Conservation (phyloP, 1,140 invertebrate genomes). For the Epicauta chinensis region DNA sequence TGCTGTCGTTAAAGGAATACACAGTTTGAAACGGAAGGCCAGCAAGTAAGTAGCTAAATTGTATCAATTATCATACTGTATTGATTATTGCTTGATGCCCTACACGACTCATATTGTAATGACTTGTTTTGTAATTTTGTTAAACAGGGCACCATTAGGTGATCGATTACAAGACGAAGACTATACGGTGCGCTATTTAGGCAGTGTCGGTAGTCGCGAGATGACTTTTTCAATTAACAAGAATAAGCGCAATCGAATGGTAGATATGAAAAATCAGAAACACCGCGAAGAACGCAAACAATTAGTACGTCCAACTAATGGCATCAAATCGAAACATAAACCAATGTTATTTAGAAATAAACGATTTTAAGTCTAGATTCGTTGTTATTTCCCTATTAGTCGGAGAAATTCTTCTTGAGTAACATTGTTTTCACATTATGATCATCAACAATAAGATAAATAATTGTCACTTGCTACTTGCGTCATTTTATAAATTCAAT, state of each 20-base stretch:
- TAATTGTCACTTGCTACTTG: too few species aligned
- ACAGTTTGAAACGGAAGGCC: slow-evolving; percentile 46
- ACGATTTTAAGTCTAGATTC: too few species aligned
- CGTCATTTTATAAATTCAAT: too few species aligned
- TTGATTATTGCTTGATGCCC: too few species aligned
- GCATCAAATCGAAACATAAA: slow-evolving; percentile 31
- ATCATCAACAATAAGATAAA: too few species aligned
- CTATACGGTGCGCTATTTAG: slow-evolving; percentile 49
- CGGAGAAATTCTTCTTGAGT: too few species aligned
- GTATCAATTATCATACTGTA: background rate
- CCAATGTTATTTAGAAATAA: background rate
- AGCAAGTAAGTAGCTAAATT: slow-evolving; percentile 44
- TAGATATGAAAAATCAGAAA: slow-evolving; percentile 46
- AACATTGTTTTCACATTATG: too few species aligned
- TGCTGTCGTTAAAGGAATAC: slow-evolving; percentile 52
- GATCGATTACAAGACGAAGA: slow-evolving; percentile 60
- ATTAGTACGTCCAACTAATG: slow-evolving; percentile 58
- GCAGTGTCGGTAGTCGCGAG: slow-evolving; percentile 63
- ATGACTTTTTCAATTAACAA: slow-evolving; percentile 67
- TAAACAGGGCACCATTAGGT: slow-evolving; percentile 56
- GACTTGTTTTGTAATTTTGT: slow-evolving; percentile 27
- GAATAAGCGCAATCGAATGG: slow-evolving; percentile 48
- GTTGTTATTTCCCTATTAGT: too few species aligned
- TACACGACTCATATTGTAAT: too few species aligned
- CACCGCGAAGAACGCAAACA: slow-evolving; percentile 68